Evolutionary conservation across 2,113 vertebrate genomes (phyloP).

Genomic region (Semnornis frantzii): DNA sequence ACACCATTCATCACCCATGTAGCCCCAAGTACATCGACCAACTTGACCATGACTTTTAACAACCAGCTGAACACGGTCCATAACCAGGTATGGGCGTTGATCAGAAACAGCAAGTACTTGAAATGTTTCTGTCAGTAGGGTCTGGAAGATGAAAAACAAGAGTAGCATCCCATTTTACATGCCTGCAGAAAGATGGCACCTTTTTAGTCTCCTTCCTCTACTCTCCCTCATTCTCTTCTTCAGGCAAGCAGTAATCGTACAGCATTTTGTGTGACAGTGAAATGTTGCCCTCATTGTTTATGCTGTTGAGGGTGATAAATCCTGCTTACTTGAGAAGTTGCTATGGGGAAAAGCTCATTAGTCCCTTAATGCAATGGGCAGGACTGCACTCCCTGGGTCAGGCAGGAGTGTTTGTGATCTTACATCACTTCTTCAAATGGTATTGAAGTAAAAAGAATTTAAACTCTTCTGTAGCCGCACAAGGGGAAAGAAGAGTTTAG

Average conservation of each 20-base stretch:
- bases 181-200: not conserved
- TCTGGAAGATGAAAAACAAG: not conserved
- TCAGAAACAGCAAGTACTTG: not conserved
- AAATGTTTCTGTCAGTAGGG: not conserved
- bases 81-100: conserved; percentile 80
- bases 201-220: not conserved
- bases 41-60: conserved; percentile 99
- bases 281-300: not conserved
- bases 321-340: conserved; percentile 41
- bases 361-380: conserved; percentile 1
- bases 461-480: not conserved
- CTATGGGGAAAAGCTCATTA: conserved; percentile 53
- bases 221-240: not conserved
- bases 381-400: not conserved
- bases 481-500: not conserved
- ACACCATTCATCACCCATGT: conserved; percentile 98
- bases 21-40: conserved; percentile 97
- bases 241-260: not conserved
- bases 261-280: not conserved
- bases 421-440: not conserved
- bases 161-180: not conserved
- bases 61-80: conserved; percentile 99
- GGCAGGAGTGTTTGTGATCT: not conserved
- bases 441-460: not conserved
- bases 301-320: conserved; percentile 21